A percentile compares a stretch with the other conserved stretches of the same genome.
Conservation (phyloP, 2,888 invertebrate genomes). For the Maniola hyperantus region DNA sequence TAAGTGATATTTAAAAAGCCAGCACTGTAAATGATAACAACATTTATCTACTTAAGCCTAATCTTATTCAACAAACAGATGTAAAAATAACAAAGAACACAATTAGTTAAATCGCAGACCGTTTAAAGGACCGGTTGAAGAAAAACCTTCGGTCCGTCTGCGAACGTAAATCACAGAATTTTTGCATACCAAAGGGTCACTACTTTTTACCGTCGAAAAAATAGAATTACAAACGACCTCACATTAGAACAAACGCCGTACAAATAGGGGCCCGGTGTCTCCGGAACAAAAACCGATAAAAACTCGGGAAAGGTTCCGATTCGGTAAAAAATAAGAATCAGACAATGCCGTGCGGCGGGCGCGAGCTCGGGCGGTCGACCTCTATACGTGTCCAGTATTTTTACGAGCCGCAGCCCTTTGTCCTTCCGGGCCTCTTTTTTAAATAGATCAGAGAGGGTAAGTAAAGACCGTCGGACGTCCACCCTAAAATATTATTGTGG, state of each 20-base stretch:
- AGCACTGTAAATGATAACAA: not conserved
- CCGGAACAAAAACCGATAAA: slow-evolving; percentile 83
- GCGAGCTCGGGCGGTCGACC: slow-evolving; percentile 54
- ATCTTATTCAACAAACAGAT: not conserved
- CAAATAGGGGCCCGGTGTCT: slow-evolving; percentile 68
- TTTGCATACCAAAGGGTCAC: slow-evolving; percentile 65
- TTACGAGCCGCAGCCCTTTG: slow-evolving; percentile 77
- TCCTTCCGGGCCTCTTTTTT: slow-evolving; percentile 81
- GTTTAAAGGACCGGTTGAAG: slow-evolving; percentile 46
- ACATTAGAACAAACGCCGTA: slow-evolving; percentile 76
- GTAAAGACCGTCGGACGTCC: slow-evolving; percentile 73
- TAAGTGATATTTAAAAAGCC: no score
- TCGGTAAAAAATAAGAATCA: slow-evolving; percentile 82
- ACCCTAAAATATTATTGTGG: slow-evolving; percentile 82
- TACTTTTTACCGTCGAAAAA: slow-evolving; percentile 62
- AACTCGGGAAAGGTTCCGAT: slow-evolving; percentile 78
- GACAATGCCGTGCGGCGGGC: slow-evolving; percentile 72
- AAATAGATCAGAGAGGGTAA: slow-evolving; percentile 81
- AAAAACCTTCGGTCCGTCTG: slow-evolving; percentile 46
- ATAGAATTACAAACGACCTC: slow-evolving; percentile 78
- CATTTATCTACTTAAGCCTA: not conserved
- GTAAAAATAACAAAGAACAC: slow-evolving; percentile 33
- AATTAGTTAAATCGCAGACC: slow-evolving; percentile 40
- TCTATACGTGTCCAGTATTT: slow-evolving; percentile 81
- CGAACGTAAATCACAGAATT: slow-evolving; percentile 62